Evolutionary conservation across 2,888 invertebrate genomes (phyloP), one percentile per base, ranked within the genome.

Genomic region (Nomada ruficornis): DNA sequence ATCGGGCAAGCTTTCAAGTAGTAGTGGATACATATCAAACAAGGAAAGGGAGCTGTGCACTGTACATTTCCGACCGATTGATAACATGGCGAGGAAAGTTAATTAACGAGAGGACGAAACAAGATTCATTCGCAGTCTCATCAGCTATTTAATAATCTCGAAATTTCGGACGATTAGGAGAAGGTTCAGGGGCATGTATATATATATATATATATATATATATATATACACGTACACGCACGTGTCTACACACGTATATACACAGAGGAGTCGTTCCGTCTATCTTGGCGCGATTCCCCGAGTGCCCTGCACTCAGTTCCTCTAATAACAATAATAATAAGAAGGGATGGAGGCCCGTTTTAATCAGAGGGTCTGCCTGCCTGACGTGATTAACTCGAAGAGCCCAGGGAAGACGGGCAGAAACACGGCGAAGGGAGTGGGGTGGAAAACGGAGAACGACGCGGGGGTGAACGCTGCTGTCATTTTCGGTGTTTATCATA

Each of bases 341-440:
- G 88, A 90, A 88, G 88, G 88, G 89, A 87, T 84, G 88, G 85
- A 87, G 86, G 89, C 83, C 87, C 86, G 91, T 92, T 92, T 92
- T 92, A 92, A 92, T 92, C 91, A 91, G 91, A 89, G 90, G 89
- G 89, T 89, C 89, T 82, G 89, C 87, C 89, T 88, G 90, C 85
- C 90, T 90, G 91, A 91, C 90, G 91, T 91, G 91, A 92, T 92
- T 92, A 92, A 91, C 91, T 92, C 82, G 86, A 90, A 86, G 86
- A 88, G 78, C 69, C 77, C 60, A 26, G 54, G 81, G 77, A 82
- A 73, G 84, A 69, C 74, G 79, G 60, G 74, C 44, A 47, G 71
- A 55, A 55, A 54, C 47, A 59, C 13, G 60, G 50, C 72, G 70
- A 52, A 75, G 81, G 78, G 70, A 75, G 26, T 26, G 69, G 77